Percentiles rank a stretch among this genome's conserved stretches.
These are phyloP conservation scores for Mionectes olivaceus DNA, from an alignment of 2,797 vertebrate genomes.

Conservation along the genomic window DNA sequence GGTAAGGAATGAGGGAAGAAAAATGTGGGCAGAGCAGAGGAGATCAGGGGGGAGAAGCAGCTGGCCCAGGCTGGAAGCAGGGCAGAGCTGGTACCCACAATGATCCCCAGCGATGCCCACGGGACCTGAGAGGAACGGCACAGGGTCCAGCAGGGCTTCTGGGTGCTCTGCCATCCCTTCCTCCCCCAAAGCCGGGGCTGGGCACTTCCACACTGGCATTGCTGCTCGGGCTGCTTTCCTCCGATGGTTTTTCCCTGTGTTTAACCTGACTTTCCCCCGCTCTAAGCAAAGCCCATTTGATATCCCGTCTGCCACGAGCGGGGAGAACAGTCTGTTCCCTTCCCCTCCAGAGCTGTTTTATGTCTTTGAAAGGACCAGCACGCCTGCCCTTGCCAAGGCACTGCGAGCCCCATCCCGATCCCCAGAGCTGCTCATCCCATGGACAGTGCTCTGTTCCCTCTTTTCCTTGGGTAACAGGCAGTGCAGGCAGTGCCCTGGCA, in stretches of 20 bases:
- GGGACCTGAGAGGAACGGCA: neutral
- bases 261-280: neutral
- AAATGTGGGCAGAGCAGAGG: neutral
- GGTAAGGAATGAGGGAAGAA: neutral
- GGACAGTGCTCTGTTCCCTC: rapidly evolving
- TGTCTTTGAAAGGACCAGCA: constrained; percentile 26
- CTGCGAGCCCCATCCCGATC: rapidly evolving
- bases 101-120: neutral
- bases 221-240: rapidly evolving
- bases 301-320: neutral
- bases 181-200: rapidly evolving
- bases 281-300: constrained; percentile 28
- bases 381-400: neutral
- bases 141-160: rapidly evolving
- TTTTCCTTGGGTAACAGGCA: neutral
- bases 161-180: neutral
- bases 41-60: neutral
- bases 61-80: neutral
- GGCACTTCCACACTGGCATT: neutral
- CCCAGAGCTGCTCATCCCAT: neutral
- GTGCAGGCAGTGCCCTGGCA: neutral
- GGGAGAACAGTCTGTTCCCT: constrained; percentile 61
- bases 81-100: neutral
- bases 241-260: neutral
- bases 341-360: constrained; percentile 34